A percentile compares a stretch with the other conserved stretches of the same genome.
These are phyloP conservation scores for Forficula auricularia DNA, from an alignment of 1,140 invertebrate genomes.

Conservation along the genomic window DNA sequence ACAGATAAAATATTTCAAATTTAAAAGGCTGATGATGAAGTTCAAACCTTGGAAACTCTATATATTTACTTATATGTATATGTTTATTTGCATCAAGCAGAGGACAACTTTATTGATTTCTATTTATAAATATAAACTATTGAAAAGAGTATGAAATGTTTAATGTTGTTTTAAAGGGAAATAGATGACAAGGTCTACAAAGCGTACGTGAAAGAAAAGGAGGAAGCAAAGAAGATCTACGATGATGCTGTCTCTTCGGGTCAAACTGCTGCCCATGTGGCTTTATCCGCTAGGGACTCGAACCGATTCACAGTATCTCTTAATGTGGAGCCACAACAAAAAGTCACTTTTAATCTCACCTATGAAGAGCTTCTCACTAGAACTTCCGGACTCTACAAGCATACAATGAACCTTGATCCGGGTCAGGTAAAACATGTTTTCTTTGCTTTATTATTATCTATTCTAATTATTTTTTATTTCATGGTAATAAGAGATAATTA, in stretches of 20 bases:
- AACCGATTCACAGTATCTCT: slow-evolving; percentile 42
- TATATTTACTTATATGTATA: too few relatives aligned
- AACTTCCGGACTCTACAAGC: slow-evolving; percentile 37
- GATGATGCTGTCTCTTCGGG: slow-evolving; percentile 21
- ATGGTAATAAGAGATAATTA: too few relatives aligned
- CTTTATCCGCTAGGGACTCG: slow-evolving; percentile 33
- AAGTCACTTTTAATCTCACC: slow-evolving; percentile 40
- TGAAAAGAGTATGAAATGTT: too few relatives aligned
- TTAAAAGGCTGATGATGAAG: too few relatives aligned
- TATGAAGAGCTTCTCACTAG: slow-evolving; percentile 43
- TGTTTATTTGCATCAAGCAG: too few relatives aligned
- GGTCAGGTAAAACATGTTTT: slow-evolving; percentile 22
- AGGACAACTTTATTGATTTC: too few relatives aligned
- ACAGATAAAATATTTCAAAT: too few relatives aligned
- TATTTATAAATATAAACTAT: too few relatives aligned
- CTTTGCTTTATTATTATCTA: slow-evolving; percentile 7
- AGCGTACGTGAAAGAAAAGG: slow-evolving; percentile 23
- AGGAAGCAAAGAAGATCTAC: slow-evolving; percentile 23
- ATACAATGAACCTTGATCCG: slow-evolving; percentile 40
- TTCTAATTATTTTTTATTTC: neutral
- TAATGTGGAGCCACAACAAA: slow-evolving; percentile 37
- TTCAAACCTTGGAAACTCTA: too few relatives aligned
- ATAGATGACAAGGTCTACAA: slow-evolving; percentile 19
- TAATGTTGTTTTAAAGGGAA: too few relatives aligned
- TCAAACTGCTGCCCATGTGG: slow-evolving; percentile 20